Conservation (phyloP, 2,113 vertebrate species). For the Vidua macroura region DNA sequence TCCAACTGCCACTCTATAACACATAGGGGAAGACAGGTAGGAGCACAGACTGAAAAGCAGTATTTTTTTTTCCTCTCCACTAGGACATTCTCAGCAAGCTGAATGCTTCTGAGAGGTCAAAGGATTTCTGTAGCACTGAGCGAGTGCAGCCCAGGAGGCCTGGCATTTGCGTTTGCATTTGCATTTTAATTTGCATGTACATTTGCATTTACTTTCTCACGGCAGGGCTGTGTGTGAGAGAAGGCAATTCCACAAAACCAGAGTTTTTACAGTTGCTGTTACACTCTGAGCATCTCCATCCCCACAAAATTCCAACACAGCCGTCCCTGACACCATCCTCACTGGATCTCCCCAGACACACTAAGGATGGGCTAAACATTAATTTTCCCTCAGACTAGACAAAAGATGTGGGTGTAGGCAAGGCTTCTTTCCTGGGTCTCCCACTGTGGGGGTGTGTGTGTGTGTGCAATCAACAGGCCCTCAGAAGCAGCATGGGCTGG, state of each 20-base stretch:
- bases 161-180: slow-evolving; percentile 11
- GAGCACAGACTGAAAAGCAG: not conserved
- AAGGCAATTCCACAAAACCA: not conserved
- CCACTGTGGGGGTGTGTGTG: not conserved
- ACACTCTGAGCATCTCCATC: not conserved
- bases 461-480: not conserved
- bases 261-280: not conserved
- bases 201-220: slow-evolving; percentile 10
- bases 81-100: not conserved
- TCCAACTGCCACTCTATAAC: not conserved
- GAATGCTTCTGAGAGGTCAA: slow-evolving; percentile 1
- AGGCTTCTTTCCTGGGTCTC: not conserved
- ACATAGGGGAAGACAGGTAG: not conserved
- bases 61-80: not conserved
- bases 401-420: not conserved
- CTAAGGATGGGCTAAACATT: not conserved
- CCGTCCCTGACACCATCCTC: not conserved
- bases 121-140: not conserved
- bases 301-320: not conserved
- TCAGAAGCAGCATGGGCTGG: not conserved
- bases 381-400: not conserved
- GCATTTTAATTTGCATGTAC: slow-evolving; percentile 16
- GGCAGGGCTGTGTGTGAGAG: not conserved
- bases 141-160: not conserved
- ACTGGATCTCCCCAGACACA: not conserved